phyloP scores from a whole-genome alignment of 2,113 vertebrate species.

The Scatophagus argus region DNA sequence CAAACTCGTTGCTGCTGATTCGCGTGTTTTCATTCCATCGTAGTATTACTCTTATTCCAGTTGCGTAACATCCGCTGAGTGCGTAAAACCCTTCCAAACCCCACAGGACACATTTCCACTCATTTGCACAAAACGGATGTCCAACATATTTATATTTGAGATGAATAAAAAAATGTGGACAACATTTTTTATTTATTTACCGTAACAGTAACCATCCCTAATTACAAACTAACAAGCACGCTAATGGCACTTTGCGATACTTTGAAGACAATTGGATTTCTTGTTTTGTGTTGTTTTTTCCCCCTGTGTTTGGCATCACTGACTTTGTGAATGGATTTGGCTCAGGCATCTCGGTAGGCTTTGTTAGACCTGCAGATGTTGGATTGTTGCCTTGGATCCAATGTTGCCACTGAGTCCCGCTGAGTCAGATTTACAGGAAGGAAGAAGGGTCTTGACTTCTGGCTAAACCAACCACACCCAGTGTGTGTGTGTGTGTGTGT shows the following conservation, averaged over 20 bases:
- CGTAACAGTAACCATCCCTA: background rate
- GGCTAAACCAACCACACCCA: constrained; percentile 1
- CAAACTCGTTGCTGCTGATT: constrained; percentile 24
- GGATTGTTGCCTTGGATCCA: background rate
- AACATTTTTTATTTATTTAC: too few species aligned
- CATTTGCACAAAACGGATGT: background rate
- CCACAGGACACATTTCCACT: background rate
- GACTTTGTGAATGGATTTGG: constrained; percentile 9
- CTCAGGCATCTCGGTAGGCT: background rate
- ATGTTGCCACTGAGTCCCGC: background rate
- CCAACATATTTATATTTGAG: background rate
- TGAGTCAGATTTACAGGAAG: constrained; percentile 28
- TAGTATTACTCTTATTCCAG: constrained; percentile 21
- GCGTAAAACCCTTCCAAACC: background rate
- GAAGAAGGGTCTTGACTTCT: constrained; percentile 10
- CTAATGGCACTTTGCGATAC: background rate
- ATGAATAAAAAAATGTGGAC: background rate
- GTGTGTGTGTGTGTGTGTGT: background rate
- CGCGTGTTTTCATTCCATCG: constrained; percentile 10
- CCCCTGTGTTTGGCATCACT: background rate
- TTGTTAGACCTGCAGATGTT: constrained; percentile 14
- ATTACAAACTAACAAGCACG: background rate
- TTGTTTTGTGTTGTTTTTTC: too few species aligned
- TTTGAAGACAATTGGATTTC: background rate
- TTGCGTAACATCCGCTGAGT: constrained; percentile 9